phyloP scores from a whole-genome alignment of 2,797 vertebrate species.

The Lophura swinhoii region DNA sequence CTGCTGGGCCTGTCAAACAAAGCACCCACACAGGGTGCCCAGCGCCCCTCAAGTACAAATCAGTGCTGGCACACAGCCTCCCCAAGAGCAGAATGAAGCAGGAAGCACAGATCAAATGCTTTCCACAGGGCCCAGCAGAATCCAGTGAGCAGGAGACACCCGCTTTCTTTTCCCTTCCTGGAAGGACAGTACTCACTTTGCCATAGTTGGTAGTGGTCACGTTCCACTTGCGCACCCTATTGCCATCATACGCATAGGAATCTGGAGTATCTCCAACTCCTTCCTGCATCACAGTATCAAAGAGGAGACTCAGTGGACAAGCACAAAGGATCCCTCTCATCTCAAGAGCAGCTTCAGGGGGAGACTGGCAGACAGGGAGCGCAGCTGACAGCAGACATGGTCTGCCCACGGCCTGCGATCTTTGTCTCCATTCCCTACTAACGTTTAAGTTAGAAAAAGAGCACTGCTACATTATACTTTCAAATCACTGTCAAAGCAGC shows the following conservation, averaged over 20 bases:
- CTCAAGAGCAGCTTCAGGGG: too few species aligned
- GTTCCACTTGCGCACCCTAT: conserved; percentile 88
- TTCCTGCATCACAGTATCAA: too few species aligned
- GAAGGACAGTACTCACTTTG: conserved; percentile 84
- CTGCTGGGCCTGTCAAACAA: not conserved
- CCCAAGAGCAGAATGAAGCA: not conserved
- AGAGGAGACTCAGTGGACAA: too few species aligned
- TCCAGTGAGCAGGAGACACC: not conserved
- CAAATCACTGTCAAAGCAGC: not conserved
- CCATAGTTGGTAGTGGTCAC: conserved; percentile 98
- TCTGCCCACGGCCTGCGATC: too few species aligned
- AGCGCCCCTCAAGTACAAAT: not conserved
- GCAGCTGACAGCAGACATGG: too few species aligned
- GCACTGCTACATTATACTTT: too few species aligned
- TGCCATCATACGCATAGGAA: conserved; percentile 94
- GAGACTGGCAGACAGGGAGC: too few species aligned
- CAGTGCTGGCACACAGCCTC: not conserved
- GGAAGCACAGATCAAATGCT: not conserved
- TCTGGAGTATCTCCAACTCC: too few species aligned
- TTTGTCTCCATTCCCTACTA: too few species aligned
- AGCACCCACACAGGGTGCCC: not conserved
- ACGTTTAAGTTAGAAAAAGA: too few species aligned
- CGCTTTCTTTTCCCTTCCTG: not conserved
- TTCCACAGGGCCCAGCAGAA: not conserved
- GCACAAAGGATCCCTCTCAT: too few species aligned